Evolutionary conservation across 1,140 invertebrate species (phyloP), one percentile per base, ranked within the genome.

Genomic region (Aphidius gifuensis): DNA sequence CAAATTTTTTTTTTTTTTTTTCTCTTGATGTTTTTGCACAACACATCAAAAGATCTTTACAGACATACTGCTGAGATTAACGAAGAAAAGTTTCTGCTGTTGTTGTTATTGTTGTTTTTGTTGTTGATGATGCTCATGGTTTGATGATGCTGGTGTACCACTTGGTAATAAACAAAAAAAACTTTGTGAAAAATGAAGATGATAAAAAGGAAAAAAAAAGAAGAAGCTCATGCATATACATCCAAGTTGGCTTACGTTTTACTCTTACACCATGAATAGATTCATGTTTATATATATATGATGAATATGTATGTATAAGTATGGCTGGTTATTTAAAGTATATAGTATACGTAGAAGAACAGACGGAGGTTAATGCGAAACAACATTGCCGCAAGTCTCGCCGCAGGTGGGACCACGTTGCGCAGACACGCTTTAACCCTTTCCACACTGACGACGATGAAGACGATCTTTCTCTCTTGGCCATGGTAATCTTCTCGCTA

Each of bases 321-420:
- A 32, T 32, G 23, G 56, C 32, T 53, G 39, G 50, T 53, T 32
- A 53, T 16, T 16, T 16, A 16, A 42, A 11, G 4, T 32, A 8
- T 8, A 8, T 39, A 11, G 23, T 32, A 39, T 23, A 53, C 47
- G 16, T 49, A 49, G 2, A 23, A 53, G 23, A 39, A 21, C 5
- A 43, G 42, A 16, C 44, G 43, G 60, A 58, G 56, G 58, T 68
- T 63, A 70, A 62, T 63, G 47, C 51, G 58, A 68, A 54, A 6
- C 47, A 32, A 32, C 23, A 32, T 32, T 32, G 23, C 23, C 48
- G 46, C 40, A 46, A 9, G 23, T 44, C 44, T 56, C 42, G 57
- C 43, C 51, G 60, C 23, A 46, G 54, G 49, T 43, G 46, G 49
- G 53, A 55, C 51, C 51, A 53, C 43, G 40, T 40, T 55, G 50